Base-by-base conservation (phyloP, 2,888 invertebrate species). In the Archaeoteleia sp. region DNA sequence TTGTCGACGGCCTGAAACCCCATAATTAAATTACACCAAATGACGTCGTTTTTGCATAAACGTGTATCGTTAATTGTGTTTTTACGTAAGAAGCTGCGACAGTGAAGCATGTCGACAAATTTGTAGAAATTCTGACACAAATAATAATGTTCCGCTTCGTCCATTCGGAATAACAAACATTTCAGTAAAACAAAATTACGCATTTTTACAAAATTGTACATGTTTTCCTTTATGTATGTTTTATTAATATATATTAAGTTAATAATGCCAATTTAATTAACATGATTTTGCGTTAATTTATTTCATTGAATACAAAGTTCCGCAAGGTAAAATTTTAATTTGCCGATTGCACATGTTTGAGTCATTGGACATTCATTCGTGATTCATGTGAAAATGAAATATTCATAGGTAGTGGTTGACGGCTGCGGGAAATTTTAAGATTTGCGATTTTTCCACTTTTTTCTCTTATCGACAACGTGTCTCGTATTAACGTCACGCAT, bases 401-500 rank as follows among this genome's bases (percentile, higher is more conserved):
- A 66, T 66, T 66, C 66, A 66, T 60, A 45, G 20, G 12, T 25
- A 13, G 30, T 54, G 35, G 37, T 30, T 29, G 17, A 43, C 49
- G 40, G 34, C 25, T 27, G 34, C 7, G 20, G 46, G 13, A 58
- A 58, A 45, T 63, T 68, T 54, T 42, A 58, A 63, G 48, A 48
- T 48, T 45, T 53, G 30, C 53, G 20, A 53, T 62, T 67, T 67
- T 67, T 62, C 45, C 37, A 35, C 5, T 60, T 54, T 53, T 54
- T 58, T 34, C 49, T 58, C 63, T 65, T 70, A 62, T 71, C 67
- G 67, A 48, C 55, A 54, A 61, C 60, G 27, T 29, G 61, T 62
- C 66, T 62, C 51, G 66, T 65, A 63, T 65, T 37, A 66, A 55
- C 68, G 68, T 68, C 66, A 68, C 58, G 65, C 67, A 67, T 65